Evolutionary conservation across 2,888 invertebrate species (phyloP).

Genomic region (Minunthozetes semirufus): DNA sequence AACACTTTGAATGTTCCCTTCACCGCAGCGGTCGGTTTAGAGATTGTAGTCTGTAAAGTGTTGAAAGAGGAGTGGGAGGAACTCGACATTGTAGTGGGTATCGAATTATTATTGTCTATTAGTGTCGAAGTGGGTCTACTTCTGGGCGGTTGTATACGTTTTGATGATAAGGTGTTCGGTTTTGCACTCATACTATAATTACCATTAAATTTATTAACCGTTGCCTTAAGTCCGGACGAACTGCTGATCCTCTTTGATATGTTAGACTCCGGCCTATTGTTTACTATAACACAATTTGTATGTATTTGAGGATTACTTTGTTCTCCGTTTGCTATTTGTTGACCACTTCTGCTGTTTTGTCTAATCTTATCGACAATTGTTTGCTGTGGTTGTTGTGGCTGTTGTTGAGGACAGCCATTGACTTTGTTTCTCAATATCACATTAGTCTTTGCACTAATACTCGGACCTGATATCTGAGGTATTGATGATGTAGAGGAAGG

Average conservation of each 20-base stretch:
- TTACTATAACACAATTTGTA: too few relatives aligned
- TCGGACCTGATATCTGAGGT: constrained; percentile 26
- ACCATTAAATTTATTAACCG: not conserved
- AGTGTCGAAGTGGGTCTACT: constrained; percentile 36
- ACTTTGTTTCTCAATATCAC: constrained; percentile 24
- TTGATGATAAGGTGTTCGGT: not conserved
- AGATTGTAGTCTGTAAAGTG: constrained; percentile 50
- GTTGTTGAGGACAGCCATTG: constrained; percentile 4
- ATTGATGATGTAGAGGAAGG: constrained; percentile 33
- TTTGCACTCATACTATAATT: not conserved
- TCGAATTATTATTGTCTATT: constrained; percentile 19
- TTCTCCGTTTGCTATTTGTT: constrained; percentile 25
- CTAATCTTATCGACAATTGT: constrained; percentile 23
- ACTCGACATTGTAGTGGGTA: constrained; percentile 10
- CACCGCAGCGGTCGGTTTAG: constrained; percentile 83
- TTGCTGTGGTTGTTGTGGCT: constrained; percentile 19
- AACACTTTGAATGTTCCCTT: constrained; percentile 70
- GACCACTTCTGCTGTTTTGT: constrained; percentile 11
- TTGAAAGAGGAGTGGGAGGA: not conserved
- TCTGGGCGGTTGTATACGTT: constrained; percentile 11
- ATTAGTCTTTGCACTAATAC: constrained; percentile 1
- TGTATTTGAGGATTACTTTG: not conserved
- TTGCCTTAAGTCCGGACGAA: constrained; percentile 62
- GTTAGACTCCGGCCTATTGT: not conserved
- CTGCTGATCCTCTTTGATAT: constrained; percentile 76